Evolutionary conservation across 2,797 vertebrate species (phyloP), one percentile per base, ranked within the genome.

Genomic region (Falco naumanni): DNA sequence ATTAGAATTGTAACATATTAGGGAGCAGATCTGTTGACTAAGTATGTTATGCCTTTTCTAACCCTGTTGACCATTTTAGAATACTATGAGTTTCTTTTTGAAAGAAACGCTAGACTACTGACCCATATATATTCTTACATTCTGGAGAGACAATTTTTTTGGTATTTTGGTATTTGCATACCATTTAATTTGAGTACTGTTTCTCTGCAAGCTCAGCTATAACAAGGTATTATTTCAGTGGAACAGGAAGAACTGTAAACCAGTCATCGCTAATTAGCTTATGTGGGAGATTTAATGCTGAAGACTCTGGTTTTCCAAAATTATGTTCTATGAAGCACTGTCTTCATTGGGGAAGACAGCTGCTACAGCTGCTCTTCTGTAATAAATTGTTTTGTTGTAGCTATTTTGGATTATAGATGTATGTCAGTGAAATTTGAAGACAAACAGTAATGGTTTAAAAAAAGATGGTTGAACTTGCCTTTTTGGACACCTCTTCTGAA

Each of bases 11-110:
- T 54, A 47, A 68, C 11, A 9, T 48, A 12, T 34, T 61, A 34
- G 29, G n/a, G 47, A 85, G 34, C 43, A 53, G 33, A 29, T 43
- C 61, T 80, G 18, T 54, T 87, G 71, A 19, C 37, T 72, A 19
- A 51, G 11, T 29, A 9, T 0, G 0, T 82, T 64, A 15, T 0
- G 0, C 17, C 13, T 71, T 76, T 92, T 41, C 39, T 69, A 64
- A 51, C 6, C 19, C 25, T 22, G 4, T 12, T 72, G 45, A 51
- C 39, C 39, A 6, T 77, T 90, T 79, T 56, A 66, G 37, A 87
- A 48, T 61, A 59, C 41, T 31, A 8, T n/a, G 33, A 53, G 34
- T 64, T 84, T 59, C 57, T 69, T 86, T 87, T 79, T 91, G 51
- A 56, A 47, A 34, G 54, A 43, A 43, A 11, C 4, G 2, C 66